phyloP scores from a whole-genome alignment of 2,888 invertebrate genomes.

The Matsumyia berberina region DNA sequence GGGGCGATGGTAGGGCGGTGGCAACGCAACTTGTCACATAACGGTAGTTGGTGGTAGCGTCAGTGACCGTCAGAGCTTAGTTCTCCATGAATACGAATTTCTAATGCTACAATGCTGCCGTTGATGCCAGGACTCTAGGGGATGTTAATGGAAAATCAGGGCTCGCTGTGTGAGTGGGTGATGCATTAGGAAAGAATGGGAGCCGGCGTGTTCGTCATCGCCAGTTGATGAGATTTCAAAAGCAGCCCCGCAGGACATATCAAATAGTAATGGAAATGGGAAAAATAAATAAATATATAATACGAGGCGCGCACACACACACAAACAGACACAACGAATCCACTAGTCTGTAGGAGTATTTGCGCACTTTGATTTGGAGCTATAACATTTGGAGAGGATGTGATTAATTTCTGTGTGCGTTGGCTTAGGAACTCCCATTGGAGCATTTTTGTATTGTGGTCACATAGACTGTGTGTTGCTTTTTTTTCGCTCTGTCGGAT shows the following conservation, averaged over 20 bases:
- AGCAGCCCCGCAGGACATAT: slow-evolving; percentile 73
- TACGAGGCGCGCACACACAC: slow-evolving; percentile 17
- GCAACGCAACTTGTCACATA: slow-evolving; percentile 60
- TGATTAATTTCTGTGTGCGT: slow-evolving; percentile 63
- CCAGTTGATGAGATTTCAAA: slow-evolving; percentile 69
- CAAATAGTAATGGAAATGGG: slow-evolving; percentile 66
- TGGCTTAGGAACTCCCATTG: slow-evolving; percentile 46
- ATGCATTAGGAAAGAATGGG: slow-evolving; percentile 7
- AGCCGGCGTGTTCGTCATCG: slow-evolving; percentile 27
- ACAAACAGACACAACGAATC: background rate
- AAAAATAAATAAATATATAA: slow-evolving; percentile 67
- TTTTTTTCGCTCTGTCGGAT: slow-evolving; percentile 3
- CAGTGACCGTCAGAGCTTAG: slow-evolving; percentile 30
- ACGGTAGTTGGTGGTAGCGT: slow-evolving; percentile 48
- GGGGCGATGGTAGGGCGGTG: background rate
- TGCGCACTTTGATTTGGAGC: slow-evolving; percentile 63
- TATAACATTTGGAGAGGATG: slow-evolving; percentile 38
- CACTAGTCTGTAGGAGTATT: slow-evolving; percentile 26
- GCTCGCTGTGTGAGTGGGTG: slow-evolving; percentile 22
- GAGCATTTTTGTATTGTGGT: slow-evolving; percentile 67
- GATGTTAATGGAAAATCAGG: slow-evolving; percentile 67
- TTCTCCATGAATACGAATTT: slow-evolving; percentile 45
- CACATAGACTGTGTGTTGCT: slow-evolving; percentile 26
- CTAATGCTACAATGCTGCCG: slow-evolving; percentile 57
- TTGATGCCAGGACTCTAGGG: slow-evolving; percentile 22